Percentiles rank a stretch among this genome's conserved stretches.
phyloP scores from a whole-genome alignment of 2,888 invertebrate species.

The Platycnemis pennipes region DNA sequence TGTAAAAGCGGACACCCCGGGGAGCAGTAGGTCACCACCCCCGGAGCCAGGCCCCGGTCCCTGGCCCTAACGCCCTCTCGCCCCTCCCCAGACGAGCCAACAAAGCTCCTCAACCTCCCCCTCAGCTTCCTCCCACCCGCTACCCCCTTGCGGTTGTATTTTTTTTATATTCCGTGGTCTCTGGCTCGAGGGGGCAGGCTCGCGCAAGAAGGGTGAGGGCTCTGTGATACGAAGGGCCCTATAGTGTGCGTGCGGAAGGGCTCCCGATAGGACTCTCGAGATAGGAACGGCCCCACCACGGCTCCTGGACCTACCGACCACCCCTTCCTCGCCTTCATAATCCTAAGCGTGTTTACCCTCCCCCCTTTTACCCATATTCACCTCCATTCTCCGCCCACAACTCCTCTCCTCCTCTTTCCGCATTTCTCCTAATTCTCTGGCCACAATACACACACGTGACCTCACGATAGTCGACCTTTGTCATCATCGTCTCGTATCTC shows the following conservation, averaged over 20 bases:
- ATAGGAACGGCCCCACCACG: slow-evolving; percentile 26
- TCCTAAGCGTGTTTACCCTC: slow-evolving; percentile 10
- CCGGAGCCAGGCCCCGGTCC: not conserved
- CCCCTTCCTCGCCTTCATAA: not conserved
- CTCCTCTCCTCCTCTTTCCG: not conserved
- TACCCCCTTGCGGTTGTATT: not conserved
- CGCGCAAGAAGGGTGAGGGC: not conserved
- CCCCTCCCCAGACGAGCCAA: not conserved
- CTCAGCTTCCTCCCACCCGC: not conserved
- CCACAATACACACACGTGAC: slow-evolving; percentile 37
- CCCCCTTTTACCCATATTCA: not conserved
- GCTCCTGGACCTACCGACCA: not conserved
- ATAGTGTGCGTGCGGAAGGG: slow-evolving; percentile 19
- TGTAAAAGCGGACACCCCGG: slow-evolving; percentile 45
- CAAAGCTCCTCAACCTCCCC: not conserved
- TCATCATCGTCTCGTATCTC: slow-evolving; percentile 26
- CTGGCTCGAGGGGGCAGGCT: slow-evolving; percentile 41
- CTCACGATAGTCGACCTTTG: slow-evolving; percentile 41
- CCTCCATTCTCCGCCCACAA: not conserved
- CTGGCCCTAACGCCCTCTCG: not conserved
- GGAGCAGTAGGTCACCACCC: slow-evolving; percentile 62
- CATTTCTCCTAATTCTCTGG: slow-evolving; percentile 18
- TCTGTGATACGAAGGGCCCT: not conserved
- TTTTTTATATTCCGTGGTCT: slow-evolving; percentile 34
- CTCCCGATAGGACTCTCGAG: slow-evolving; percentile 46